Evolutionary conservation across 2,888 invertebrate species (phyloP), one percentile per base, ranked within the genome.

Genomic region (Sminthurides aquaticus): DNA sequence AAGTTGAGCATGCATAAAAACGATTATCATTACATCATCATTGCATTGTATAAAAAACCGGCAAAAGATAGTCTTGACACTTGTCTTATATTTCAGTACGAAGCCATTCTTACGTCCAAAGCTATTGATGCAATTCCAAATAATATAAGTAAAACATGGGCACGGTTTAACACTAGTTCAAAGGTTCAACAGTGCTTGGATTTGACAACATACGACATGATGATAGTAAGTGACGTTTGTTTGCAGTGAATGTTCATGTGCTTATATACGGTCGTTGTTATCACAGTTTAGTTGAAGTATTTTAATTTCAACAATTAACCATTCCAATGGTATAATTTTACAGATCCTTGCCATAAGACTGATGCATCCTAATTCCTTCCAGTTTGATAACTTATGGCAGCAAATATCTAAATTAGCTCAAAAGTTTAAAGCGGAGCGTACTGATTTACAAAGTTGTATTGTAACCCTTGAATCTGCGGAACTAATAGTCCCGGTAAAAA

Each of bases 31-130:
- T n/a, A n/a, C n/a, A n/a, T n/a, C n/a, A n/a, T n/a, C n/a, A n/a
- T n/a, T n/a, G n/a, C n/a, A n/a, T n/a, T n/a, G n/a, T n/a, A n/a
- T n/a, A n/a, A n/a, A n/a, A n/a, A n/a, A n/a, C n/a, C n/a, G n/a
- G n/a, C n/a, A n/a, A n/a, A n/a, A n/a, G n/a, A n/a, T n/a, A n/a
- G n/a, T n/a, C n/a, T n/a, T n/a, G n/a, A n/a, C n/a, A n/a, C n/a
- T n/a, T n/a, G n/a, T n/a, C n/a, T n/a, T n/a, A n/a, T 28, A 2
- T 49, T 49, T 3, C 52, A 64, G 64, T 64, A 64, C 29, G 64
- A 64, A 60, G 60, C 60, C 1, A 59, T 59, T 1, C 15, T 60
- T 8, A 24, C 29, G n/a, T 64, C 64, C 3, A 24, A 58, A 8
- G 22, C 49, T 15, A n/a, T 28, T 15, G 3, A 52, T 5, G 54